A percentile compares a stretch with the other conserved stretches of the same genome.
phyloP scores from a whole-genome alignment of 1,140 invertebrate genomes.

The Scylla paramamosain region DNA sequence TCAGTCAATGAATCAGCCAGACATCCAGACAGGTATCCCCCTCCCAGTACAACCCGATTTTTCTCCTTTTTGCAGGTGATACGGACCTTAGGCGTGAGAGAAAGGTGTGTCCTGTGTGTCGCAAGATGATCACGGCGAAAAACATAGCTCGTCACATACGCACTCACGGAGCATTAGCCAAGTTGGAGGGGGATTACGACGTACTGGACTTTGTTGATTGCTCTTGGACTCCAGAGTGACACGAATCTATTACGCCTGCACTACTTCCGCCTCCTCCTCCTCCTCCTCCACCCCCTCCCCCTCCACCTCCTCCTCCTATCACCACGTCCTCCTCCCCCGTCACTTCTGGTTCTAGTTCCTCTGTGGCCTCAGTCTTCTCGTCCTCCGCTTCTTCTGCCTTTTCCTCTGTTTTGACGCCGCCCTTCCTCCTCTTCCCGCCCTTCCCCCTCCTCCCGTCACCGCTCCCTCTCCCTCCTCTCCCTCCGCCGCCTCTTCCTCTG shows the following conservation, averaged over 20 bases:
- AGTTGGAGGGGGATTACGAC: conserved; percentile 59
- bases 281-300: neutral
- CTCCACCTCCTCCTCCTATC: neutral
- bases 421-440: neutral
- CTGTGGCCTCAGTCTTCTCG: neutral
- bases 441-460: neutral
- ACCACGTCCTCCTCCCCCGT: neutral
- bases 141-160: conserved; percentile 72
- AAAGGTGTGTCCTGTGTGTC: conserved; percentile 74
- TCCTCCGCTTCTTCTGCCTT: neutral
- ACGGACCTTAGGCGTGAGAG: conserved; percentile 73
- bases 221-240: conserved; percentile 70
- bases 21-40: neutral
- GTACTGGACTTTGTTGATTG: conserved; percentile 68
- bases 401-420: neutral
- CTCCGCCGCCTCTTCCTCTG: neutral
- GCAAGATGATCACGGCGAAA: conserved; percentile 73
- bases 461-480: neutral
- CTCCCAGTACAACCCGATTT: conserved; percentile 72
- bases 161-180: conserved; percentile 63
- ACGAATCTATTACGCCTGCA: conserved; percentile 10
- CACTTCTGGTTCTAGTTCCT: neutral
- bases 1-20: too few species aligned
- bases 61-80: conserved; percentile 73
- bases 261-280: neutral